Evolutionary conservation across 2,888 invertebrate genomes (phyloP), one percentile per base, ranked within the genome.

Genomic region (Drosophila pegasa): DNA sequence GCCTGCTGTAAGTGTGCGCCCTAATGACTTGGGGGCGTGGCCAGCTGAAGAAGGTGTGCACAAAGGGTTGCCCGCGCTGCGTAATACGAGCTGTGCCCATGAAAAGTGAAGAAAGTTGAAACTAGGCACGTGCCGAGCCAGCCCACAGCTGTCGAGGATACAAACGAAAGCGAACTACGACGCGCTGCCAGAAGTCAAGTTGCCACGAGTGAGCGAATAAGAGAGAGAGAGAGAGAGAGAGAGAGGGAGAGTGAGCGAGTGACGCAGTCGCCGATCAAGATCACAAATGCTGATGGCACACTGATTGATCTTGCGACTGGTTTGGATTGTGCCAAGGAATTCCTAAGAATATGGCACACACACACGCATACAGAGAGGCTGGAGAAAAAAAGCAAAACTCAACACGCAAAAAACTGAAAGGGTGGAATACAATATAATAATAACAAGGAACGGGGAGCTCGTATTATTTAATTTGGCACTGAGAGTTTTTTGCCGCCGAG

Each of bases 351-450:
- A 76, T 69, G 71, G 59, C 51, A 59, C 71, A 67, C 66, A 68
- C 67, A 81, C 69, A 80, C 45, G n/a, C 29, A 3, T 27, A 16
- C 2, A 16, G 31, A 20, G 25, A 31, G 25, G 9, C 22, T n/a
- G 25, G 22, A 41, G 22, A 41, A 25, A 43, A 37, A 18, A 25
- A 31, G 12, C 14, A 27, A 20, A 35, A 27, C 52, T 38, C 14
- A 52, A 20, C 74, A 84, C 85, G 76, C 71, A 79, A 75, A 84
- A 64, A 72, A 62, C 38, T 51, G 77, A 88, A 84, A 84, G 88
- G 87, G 71, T 86, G 87, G 87, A 83, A 84, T 86, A 84, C 87
- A 79, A 82, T 82, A 86, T 86, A 83, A 84, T 88, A 84, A 84
- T 84, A 80, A 84, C 65, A 84, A 84, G 75, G 69, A 82, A 64